Evolutionary conservation across 1,140 invertebrate species (phyloP), one percentile per base, ranked within the genome.

Genomic region (Camponotus pennsylvanicus): DNA sequence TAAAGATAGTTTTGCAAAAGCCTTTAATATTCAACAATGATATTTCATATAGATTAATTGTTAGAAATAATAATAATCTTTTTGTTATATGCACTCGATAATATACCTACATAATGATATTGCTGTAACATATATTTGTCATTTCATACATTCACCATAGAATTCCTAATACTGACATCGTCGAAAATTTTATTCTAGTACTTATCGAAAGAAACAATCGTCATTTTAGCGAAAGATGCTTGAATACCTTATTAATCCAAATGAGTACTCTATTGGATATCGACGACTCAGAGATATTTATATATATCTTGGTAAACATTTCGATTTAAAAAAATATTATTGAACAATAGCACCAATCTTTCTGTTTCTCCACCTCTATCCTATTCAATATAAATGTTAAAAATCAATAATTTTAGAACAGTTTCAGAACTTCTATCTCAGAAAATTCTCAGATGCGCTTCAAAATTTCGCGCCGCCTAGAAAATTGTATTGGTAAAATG

Each of bases 261-360:
- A 79, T n/a, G 59, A 63, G 59, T 78, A 66, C 11, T 67, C 63
- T 59, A 5, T 71, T 3, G 49, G 9, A 71, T 71, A 73, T 3
- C 18, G 27, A 45, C 66, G 66, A 70, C 37, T 80, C 78, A 32
- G 34, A 32, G 34, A 70, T 40, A 57, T 8, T 5, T 82, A 70
- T n/a, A n/a, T 67, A 34, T 64, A 40, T 45, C n/a, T 55, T 32
- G 21, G 34, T 69, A 70, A 82, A 82, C 13, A 69, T 27, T 82
- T 82, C 27, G 67, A 82, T 11, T 59, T 73, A 73, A 73, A 67
- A 73, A 86, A 86, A 75, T 77, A 70, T 15, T 78, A 45, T 69
- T 79, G 32, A 78, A 78, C n/a, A 73, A 75, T 89, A 86, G 88
- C 87, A 89, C 83, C 87, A 89, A 89, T 82, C 9, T 82, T 57